phyloP scores from a whole-genome alignment of 1,140 invertebrate species.

The Teleopsis dalmanni region DNA sequence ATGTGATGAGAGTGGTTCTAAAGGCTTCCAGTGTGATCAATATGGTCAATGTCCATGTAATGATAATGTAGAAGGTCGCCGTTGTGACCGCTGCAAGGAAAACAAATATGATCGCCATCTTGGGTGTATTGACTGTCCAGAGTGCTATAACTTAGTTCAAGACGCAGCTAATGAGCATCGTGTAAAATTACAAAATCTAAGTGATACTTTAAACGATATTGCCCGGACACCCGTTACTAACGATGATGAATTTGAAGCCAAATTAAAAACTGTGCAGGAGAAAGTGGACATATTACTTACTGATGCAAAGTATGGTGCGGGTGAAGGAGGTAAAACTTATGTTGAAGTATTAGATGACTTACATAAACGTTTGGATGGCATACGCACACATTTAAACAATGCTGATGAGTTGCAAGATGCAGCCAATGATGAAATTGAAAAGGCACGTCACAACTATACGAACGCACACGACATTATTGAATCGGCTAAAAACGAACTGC shows the following conservation, averaged over 20 bases:
- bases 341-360: slow-evolving; percentile 61
- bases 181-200: slow-evolving; percentile 63
- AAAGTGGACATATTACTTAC: slow-evolving; percentile 63
- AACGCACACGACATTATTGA: slow-evolving; percentile 66
- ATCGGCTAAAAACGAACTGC: slow-evolving; percentile 62
- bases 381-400: slow-evolving; percentile 56
- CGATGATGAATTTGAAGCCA: slow-evolving; percentile 73
- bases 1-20: slow-evolving; percentile 82
- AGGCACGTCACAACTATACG: slow-evolving; percentile 62
- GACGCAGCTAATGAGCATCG: slow-evolving; percentile 78
- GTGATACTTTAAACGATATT: slow-evolving; percentile 49
- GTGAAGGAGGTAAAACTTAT: slow-evolving; percentile 56
- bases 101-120: slow-evolving; percentile 81
- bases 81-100: slow-evolving; percentile 89
- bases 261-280: slow-evolving; percentile 62
- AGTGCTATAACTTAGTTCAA: slow-evolving; percentile 89
- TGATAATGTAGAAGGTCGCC: slow-evolving; percentile 81
- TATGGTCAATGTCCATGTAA: slow-evolving; percentile 82
- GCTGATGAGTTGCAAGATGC: slow-evolving; percentile 54
- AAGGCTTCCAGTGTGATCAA: slow-evolving; percentile 72
- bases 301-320: slow-evolving; percentile 60
- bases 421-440: slow-evolving; percentile 53
- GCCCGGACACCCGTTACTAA: slow-evolving; percentile 75
- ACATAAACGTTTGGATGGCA: slow-evolving; percentile 56
- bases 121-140: slow-evolving; percentile 82